Base-by-base conservation (phyloP, 1,140 invertebrate species). In the Drosophila tropicalis region DNA sequence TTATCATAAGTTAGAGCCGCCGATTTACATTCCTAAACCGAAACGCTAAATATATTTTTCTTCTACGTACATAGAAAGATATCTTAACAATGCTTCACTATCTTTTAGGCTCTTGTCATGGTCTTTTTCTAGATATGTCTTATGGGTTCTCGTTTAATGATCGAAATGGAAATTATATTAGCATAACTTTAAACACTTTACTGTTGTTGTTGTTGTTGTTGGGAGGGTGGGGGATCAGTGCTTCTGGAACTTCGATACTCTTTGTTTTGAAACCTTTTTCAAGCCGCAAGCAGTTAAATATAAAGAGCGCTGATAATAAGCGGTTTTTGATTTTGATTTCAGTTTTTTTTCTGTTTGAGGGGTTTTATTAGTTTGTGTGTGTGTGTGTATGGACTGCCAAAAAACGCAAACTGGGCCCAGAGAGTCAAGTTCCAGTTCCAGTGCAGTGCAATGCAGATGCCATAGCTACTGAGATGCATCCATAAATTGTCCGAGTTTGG, bases 221-320 rank as follows among this genome's bases (percentile, higher is more conserved):
- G 22, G 22, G 22, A 4, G 22, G 5, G 29, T 5, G 29, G 29
- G 29, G 29, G 15, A 10, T 44, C 17, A 36, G 7, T 40, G 55
- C 55, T 29, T 29, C 29, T 29, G 29, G 6, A 29, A 29, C 29
- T 29, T 29, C 29, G 29, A 29, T 5, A 29, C 29, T 58, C 15
- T 39, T 58, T 58, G 6, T 62, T 61, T 41, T 61, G 36, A 61
- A 39, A 25, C 22, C 55, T 70, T 75, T 86, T 86, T 85, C 29
- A 66, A 54, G 65, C 78, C 67, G 60, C 81, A 17, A 61, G 73
- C 79, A 47, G 70, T 55, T 62, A 72, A 73, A 63, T 75, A 65
- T 65, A 81, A 87, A 82, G 76, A 82, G 68, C 41, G 68, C 64
- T 76, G 71, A 82, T 86, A 87, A 86, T 86, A 87, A 87, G 82